Base-by-base conservation (phyloP, 2,888 invertebrate species). In the Sinelater perroti region DNA sequence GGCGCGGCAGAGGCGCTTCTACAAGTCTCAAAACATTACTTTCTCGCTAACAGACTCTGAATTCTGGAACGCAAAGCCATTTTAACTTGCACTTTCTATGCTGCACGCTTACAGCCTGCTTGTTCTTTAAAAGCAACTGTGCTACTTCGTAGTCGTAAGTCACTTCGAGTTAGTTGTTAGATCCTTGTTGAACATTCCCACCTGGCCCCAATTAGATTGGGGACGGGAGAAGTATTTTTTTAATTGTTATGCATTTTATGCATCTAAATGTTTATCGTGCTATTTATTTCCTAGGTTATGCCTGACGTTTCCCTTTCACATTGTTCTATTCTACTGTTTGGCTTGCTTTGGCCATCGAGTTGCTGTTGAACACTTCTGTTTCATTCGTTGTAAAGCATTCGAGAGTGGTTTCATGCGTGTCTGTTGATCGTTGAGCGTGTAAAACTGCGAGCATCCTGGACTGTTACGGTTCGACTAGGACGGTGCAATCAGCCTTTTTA, bases 171-270 rank as follows among this genome's bases (percentile, higher is more conserved):
- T 60, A 60, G 47, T 61, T 61, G 57, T 61, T 61, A 57, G 49
- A 54, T 33, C 44, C 52, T 61, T 64, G 64, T 68, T 65, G n/a
- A 63, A 73, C 74, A 74, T 72, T 73, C 74, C 73, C 66, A 63
- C 66, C 69, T 67, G 71, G 70, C 70, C 60, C 64, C 61, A 64
- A 66, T 63, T 58, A 59, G 55, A 64, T 64, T 63, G 59, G 65
- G 31, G 51, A 51, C 50, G 30, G 21, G 30, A 44, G 30, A 59
- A 59, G 49, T 53, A 54, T 47, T 59, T 64, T 57, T 65, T 64
- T 64, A 36, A 60, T 67, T 68, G 67, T 67, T 67, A 64, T 62
- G 65, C 65, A 63, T 62, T 62, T 60, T 64, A 64, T 67, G 65
- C 66, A 63, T 62, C 63, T 61, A 64, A 60, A 62, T 65, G 62